Percentiles rank a stretch among this genome's conserved stretches.
Evolutionary conservation across 2,888 invertebrate genomes (phyloP).

Genomic region (Nymphalis urticae): DNA sequence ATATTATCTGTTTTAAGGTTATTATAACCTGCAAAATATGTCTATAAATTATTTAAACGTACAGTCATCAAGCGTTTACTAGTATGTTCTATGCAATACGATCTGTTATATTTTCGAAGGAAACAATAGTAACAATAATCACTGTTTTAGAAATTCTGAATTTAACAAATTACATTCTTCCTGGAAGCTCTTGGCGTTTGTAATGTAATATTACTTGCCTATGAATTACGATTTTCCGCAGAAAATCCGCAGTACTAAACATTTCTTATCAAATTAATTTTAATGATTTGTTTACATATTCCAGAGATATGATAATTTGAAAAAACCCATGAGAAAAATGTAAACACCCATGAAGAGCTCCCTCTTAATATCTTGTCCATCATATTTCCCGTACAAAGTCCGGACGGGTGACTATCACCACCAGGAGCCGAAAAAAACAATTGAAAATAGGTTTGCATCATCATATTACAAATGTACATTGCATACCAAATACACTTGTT

Average conservation of each 20-base stretch:
- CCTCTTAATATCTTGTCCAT: too few relatives aligned
- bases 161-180: background rate
- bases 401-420: too few relatives aligned
- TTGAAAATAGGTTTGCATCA: too few relatives aligned
- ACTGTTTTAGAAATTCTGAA: background rate
- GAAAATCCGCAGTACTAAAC: too few relatives aligned
- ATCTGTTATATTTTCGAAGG: background rate
- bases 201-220: background rate
- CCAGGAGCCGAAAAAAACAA: too few relatives aligned
- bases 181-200: slow-evolving; percentile 2
- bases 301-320: too few relatives aligned
- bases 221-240: background rate
- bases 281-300: too few relatives aligned
- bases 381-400: too few relatives aligned
- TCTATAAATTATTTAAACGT: background rate
- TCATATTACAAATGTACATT: background rate
- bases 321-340: too few relatives aligned
- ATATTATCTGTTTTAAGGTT: too few relatives aligned
- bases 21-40: background rate
- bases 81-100: background rate
- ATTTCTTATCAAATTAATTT: too few relatives aligned
- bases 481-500: background rate
- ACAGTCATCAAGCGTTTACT: background rate
- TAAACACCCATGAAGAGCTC: too few relatives aligned
- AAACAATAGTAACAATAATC: background rate